Conservation (phyloP, 2,113 vertebrate genomes). For the Salminus brasiliensis region DNA sequence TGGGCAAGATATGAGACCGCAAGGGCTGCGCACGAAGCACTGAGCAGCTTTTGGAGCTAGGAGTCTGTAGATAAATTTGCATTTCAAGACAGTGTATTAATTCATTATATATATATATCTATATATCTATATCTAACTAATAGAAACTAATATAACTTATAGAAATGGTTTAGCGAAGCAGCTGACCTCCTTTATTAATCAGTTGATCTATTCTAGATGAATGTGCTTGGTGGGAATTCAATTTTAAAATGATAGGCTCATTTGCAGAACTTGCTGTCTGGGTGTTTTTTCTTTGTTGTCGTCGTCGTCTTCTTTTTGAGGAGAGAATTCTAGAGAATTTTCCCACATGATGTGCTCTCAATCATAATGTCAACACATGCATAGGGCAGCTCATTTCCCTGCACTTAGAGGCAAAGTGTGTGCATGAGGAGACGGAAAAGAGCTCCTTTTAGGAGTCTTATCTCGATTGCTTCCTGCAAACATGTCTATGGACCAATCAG, state of each 20-base stretch:
- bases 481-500: conserved; percentile 68
- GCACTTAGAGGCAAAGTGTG: conserved; percentile 68
- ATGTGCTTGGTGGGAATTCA: too few species aligned
- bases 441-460: conserved; percentile 73
- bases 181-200: too few species aligned
- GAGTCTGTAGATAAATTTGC: background rate
- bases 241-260: too few species aligned
- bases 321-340: too few species aligned
- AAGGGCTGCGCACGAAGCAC: background rate
- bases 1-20: conserved; percentile 15
- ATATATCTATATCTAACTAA: too few species aligned
- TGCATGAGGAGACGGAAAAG: conserved; percentile 71
- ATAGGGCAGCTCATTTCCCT: conserved; percentile 72
- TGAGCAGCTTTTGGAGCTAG: background rate
- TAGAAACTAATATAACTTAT: too few species aligned
- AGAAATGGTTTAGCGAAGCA: too few species aligned
- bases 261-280: too few species aligned
- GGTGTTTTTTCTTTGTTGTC: too few species aligned
- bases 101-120: too few species aligned
- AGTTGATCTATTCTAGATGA: too few species aligned
- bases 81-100: background rate
- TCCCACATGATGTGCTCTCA: conserved; percentile 59
- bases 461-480: conserved; percentile 87
- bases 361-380: conserved; percentile 71
- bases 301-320: conserved; percentile 37